Percentiles rank a stretch among this genome's conserved stretches.
Conservation (phyloP, 2,888 invertebrate species). For the Graphium colonna region DNA sequence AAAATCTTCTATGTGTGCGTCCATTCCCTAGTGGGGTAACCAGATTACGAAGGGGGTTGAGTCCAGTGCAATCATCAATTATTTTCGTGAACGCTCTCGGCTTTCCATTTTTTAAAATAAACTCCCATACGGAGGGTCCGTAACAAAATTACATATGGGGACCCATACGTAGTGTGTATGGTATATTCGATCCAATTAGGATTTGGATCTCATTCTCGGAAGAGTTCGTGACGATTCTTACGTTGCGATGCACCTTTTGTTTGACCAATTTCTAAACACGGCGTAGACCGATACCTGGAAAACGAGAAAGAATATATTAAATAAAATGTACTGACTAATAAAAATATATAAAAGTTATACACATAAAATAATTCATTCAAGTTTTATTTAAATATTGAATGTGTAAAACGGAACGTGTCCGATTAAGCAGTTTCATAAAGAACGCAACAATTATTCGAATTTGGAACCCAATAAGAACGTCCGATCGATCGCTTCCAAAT, state of each 20-base stretch:
- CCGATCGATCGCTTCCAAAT: slow-evolving; percentile 70
- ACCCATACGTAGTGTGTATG: slow-evolving; percentile 25
- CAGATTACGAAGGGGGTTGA: slow-evolving; percentile 66
- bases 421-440: slow-evolving; percentile 39
- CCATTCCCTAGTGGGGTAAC: slow-evolving; percentile 49
- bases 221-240: slow-evolving; percentile 47
- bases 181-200: slow-evolving; percentile 34
- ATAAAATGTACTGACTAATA: too few relatives aligned
- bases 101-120: slow-evolving; percentile 76
- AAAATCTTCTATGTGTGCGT: slow-evolving; percentile 19
- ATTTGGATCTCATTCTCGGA: slow-evolving; percentile 41
- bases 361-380: too few relatives aligned
- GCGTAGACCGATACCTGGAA: slow-evolving; percentile 54
- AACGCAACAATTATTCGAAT: slow-evolving; percentile 42
- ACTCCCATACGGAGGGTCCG: slow-evolving; percentile 53
- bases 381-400: slow-evolving; percentile 7
- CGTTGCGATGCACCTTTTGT: slow-evolving; percentile 34
- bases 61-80: slow-evolving; percentile 66
- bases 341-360: too few relatives aligned
- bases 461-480: slow-evolving; percentile 53
- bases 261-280: slow-evolving; percentile 41
- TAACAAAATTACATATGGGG: slow-evolving; percentile 61
- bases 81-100: slow-evolving; percentile 61
- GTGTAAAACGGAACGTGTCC: neutral
- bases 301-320: too few relatives aligned